These are phyloP conservation scores for Protodeltote pygarga DNA, from an alignment of 2,888 invertebrate genomes.

Conservation along the genomic window DNA sequence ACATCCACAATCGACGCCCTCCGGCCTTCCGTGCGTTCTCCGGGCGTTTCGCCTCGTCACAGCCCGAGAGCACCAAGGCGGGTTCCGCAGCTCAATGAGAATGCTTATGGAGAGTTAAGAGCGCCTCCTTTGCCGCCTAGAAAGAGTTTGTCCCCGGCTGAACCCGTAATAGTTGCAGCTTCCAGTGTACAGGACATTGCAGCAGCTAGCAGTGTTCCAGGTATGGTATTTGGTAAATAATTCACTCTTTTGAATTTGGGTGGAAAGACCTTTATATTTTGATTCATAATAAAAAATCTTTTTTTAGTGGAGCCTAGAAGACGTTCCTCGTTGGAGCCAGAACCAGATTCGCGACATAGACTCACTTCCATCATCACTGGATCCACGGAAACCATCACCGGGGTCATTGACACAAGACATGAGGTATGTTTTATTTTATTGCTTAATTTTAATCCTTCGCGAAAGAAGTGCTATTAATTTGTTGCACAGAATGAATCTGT, in stretches of 20 bases:
- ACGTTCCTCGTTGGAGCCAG: slow-evolving; percentile 79
- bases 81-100: slow-evolving; percentile 64
- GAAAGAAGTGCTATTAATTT: too few relatives aligned
- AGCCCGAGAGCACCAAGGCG: slow-evolving; percentile 71
- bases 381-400: slow-evolving; percentile 91
- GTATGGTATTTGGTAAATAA: slow-evolving; percentile 50
- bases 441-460: too few relatives aligned
- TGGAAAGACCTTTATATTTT: not conserved
- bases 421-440: slow-evolving; percentile 78
- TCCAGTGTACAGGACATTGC: slow-evolving; percentile 80
- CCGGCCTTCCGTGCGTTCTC: slow-evolving; percentile 81
- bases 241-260: too few relatives aligned
- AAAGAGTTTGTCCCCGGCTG: slow-evolving; percentile 84
- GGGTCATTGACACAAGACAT: slow-evolving; percentile 89
- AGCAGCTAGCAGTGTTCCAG: slow-evolving; percentile 61
- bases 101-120: slow-evolving; percentile 78
- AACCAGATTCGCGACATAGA: slow-evolving; percentile 78
- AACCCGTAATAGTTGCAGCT: slow-evolving; percentile 67
- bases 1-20: slow-evolving; percentile 88
- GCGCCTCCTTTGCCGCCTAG: slow-evolving; percentile 87
- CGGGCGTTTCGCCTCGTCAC: slow-evolving; percentile 86
- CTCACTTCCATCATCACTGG: slow-evolving; percentile 88
- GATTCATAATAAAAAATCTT: not conserved
- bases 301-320: slow-evolving; percentile 69
- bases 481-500: too few relatives aligned